Conservation (phyloP, 2,888 invertebrate species). For the Branchipolynoe longqiensis region DNA sequence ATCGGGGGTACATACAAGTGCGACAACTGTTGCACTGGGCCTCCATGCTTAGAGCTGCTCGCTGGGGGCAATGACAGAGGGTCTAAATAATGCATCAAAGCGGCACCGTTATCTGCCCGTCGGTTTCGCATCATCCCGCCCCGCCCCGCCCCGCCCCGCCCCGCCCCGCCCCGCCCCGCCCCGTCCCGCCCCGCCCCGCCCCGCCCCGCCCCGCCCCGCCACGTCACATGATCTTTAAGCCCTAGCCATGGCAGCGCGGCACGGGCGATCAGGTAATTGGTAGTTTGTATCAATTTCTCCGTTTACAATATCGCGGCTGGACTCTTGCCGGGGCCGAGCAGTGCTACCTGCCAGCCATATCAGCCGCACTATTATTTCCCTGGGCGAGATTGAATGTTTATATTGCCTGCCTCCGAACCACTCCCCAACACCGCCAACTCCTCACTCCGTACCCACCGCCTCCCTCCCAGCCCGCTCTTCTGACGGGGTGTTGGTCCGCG, state of each 20-base stretch:
- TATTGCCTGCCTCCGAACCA: too few relatives aligned
- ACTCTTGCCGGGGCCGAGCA: not conserved
- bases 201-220: not conserved
- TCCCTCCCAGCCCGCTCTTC: too few relatives aligned
- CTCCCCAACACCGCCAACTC: too few relatives aligned
- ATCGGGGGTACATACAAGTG: too few relatives aligned
- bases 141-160: too few relatives aligned
- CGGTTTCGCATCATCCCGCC: too few relatives aligned
- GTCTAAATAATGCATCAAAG: slow-evolving; percentile 45
- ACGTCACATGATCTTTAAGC: slow-evolving; percentile 13
- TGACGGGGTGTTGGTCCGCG: too few relatives aligned
- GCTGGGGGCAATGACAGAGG: not conserved
- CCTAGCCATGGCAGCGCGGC: not conserved
- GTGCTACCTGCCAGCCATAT: not conserved
- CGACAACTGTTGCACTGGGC: not conserved
- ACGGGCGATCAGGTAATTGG: slow-evolving; percentile 26
- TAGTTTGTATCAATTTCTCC: slow-evolving; percentile 48
- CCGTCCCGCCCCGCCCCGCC: too few relatives aligned
- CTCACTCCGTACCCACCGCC: too few relatives aligned
- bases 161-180: too few relatives aligned
- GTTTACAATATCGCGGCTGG: slow-evolving; percentile 30
- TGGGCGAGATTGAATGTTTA: slow-evolving; percentile 6
- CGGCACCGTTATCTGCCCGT: too few relatives aligned
- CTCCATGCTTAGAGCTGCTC: not conserved
- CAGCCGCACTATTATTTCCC: not conserved